Base-by-base conservation (phyloP, 2,888 invertebrate species). In the Rutpela maculata region DNA sequence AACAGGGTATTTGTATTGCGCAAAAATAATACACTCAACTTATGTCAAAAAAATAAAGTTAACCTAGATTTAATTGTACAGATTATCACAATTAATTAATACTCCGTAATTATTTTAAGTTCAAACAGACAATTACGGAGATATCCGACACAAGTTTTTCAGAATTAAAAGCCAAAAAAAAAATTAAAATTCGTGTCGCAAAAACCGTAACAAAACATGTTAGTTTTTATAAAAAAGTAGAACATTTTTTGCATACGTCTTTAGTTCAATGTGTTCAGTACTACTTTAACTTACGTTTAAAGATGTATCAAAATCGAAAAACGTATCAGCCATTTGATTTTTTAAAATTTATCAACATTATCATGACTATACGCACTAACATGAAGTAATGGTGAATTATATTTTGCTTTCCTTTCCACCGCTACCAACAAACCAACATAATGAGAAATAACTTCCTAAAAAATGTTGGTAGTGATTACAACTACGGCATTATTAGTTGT, bases 241-340 rank as follows among this genome's bases (percentile, higher is more conserved):
- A 10, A 11, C 18, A n/a, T n/a, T 66, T 68, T 26, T 70, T 26
- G 56, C 10, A 18, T 31, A 43, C 22, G 12, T 19, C 9, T 35
- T 38, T 69, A 9, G 43, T 50, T 66, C 43, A 67, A 12, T 67
- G 15, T n/a, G 12, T 57, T 57, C 12, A 12, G 7, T 15, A 35
- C 26, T n/a, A 18, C 59, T 70, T 57, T 19, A 73, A 93, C 94
- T 95, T 91, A 95, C 95, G 92, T 94, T 93, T 91, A 93, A 89
- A 90, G 94, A 91, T 90, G 95, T 93, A 92, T 95, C 94, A 92
- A 95, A 95, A 92, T 94, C 95, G 93, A 95, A 96, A 93, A 95
- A 96, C 91, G 95, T 94, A 93, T 96, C 94, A 93, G 95, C 95
- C 95, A 96, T 96, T 94, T 86, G 89, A 87, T 74, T 74, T 74